These are phyloP conservation scores for Eupeodes luniger DNA, from an alignment of 2,888 invertebrate species.

Conservation along the genomic window DNA sequence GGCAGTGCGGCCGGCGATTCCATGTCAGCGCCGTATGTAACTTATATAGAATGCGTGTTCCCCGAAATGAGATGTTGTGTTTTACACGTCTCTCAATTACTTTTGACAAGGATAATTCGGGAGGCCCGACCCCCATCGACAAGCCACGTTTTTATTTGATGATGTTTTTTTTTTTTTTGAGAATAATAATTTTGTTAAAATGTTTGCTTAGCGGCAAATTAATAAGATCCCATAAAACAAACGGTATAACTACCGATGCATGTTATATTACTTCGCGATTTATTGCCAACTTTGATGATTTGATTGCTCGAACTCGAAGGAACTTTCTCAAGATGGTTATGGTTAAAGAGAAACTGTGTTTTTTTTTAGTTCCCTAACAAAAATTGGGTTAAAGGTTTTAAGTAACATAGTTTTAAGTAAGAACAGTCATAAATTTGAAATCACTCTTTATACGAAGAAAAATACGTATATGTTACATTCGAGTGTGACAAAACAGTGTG, in stretches of 20 bases:
- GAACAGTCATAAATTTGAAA: not conserved
- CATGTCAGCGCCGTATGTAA: not conserved
- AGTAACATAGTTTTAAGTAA: not conserved
- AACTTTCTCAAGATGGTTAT: constrained; percentile 6
- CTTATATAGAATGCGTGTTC: constrained; percentile 59
- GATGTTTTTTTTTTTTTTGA: not conserved
- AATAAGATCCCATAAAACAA: constrained; percentile 58
- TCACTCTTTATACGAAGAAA: not conserved
- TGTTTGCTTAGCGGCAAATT: constrained; percentile 68
- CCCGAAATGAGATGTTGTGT: constrained; percentile 72
- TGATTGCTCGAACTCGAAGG: constrained; percentile 33
- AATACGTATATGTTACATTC: not conserved
- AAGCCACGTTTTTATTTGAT: constrained; percentile 29
- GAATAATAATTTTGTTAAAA: constrained; percentile 51
- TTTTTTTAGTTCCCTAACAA: not conserved
- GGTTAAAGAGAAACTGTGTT: constrained; percentile 53
- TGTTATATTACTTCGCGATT: constrained; percentile 23
- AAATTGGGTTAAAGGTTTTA: not conserved
- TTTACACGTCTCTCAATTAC: constrained; percentile 73
- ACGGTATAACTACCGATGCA: not conserved
- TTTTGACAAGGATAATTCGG: constrained; percentile 75
- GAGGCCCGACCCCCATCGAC: constrained; percentile 59
- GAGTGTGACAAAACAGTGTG: constrained; percentile 11
- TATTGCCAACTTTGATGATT: constrained; percentile 39
- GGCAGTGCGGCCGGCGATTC: no score